Base-by-base conservation (phyloP, 2,888 invertebrate species). In the Cryptocephalus primarius region DNA sequence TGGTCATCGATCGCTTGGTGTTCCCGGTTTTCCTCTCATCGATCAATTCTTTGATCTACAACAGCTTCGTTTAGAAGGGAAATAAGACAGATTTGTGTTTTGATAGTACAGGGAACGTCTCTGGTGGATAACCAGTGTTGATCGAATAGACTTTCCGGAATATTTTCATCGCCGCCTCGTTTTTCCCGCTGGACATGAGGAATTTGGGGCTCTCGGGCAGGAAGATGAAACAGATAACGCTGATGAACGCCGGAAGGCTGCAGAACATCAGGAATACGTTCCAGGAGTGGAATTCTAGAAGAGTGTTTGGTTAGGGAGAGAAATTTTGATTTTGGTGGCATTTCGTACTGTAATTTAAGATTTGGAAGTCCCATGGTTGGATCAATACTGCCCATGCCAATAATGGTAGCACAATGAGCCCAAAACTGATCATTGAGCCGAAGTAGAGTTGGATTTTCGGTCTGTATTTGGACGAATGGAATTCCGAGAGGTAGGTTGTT, bases 201-300 rank as follows among this genome's bases (percentile, higher is more conserved):
- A 83, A 88, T 66, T 85, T 85, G 6, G 88, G 87, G 62, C 85
- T 87, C 65, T 88, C 88, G 0, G 86, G 85, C 48, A 83, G 70
- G 49, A 76, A 73, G 48, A 78, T 67, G 43, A 80, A 70, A 0
- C 75, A 70, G 34, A 80, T 51, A 0, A 81, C 82, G 6, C 84
- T 78, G 1, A 83, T 53, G 0, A 88, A 61, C 22, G 83, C 81
- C 8, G 87, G 82, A 48, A 85, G 48, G 0, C 79, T 71, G 65
- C 75, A 72, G 1, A 78, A 64, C 44, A 79, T 63, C 31, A 83
- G 68, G 60, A 78, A 82, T 39, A 79, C 55, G 58, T 80, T 78
- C 80, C 80, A 80, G 0, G 78, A 72, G 53, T 76, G 76, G 31
- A 79, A 65, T 34, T 73, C 79, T 78, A 40, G 22, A 54, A 53